Evolutionary conservation across 1,140 invertebrate genomes (phyloP).

Genomic region (Augochlora pura): DNA sequence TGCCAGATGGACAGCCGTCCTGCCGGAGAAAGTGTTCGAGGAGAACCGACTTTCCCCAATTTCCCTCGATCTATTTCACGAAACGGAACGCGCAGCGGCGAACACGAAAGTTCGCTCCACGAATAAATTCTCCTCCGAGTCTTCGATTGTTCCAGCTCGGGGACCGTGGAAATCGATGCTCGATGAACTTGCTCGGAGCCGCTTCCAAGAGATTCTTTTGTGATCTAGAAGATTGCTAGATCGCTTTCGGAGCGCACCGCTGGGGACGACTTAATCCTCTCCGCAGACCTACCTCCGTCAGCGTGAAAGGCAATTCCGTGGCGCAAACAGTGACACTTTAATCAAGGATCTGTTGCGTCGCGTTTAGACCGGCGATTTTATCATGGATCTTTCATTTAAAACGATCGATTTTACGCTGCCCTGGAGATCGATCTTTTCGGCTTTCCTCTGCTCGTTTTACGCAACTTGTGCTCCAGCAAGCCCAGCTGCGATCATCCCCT

Average conservation of each 20-base stretch:
- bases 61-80: neutral
- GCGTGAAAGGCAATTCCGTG: neutral
- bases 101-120: neutral
- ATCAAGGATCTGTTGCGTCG: slow-evolving; percentile 5
- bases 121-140: neutral
- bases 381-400: slow-evolving; percentile 36
- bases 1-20: slow-evolving; percentile 43
- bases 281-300: neutral
- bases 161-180: neutral
- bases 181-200: too few species aligned
- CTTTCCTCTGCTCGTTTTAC: slow-evolving; percentile 6
- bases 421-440: slow-evolving; percentile 8
- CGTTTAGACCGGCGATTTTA: slow-evolving; percentile 21
- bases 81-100: neutral
- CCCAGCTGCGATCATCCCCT: neutral
- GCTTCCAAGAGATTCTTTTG: neutral
- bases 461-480: neutral
- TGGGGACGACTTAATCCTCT: neutral
- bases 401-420: slow-evolving; percentile 22
- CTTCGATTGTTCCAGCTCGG: neutral
- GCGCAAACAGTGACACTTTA: slow-evolving; percentile 11
- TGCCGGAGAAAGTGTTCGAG: slow-evolving; percentile 1
- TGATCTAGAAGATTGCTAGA: neutral
- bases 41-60: neutral
- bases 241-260: neutral